These are phyloP conservation scores for Thunnus maccoyii DNA, from an alignment of 2,113 vertebrate genomes.

Conservation along the genomic window DNA sequence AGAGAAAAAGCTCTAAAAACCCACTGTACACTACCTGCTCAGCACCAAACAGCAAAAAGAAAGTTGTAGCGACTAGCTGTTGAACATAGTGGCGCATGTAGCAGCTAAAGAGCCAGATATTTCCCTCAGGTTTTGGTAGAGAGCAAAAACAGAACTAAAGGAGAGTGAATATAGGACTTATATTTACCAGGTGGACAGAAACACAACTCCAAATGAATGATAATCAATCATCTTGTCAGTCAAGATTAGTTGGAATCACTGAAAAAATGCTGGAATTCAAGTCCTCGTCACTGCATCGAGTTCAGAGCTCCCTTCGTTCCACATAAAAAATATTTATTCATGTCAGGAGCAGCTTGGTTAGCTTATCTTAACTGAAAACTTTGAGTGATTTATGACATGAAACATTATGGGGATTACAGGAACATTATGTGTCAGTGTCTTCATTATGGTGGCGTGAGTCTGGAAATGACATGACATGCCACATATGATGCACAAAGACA, in stretches of 20 bases:
- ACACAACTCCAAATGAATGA: too few relatives aligned
- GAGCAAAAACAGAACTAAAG: too few relatives aligned
- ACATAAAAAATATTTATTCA: conserved; percentile 20
- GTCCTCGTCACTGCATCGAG: conserved; percentile 14
- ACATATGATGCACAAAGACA: not conserved
- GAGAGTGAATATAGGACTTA: too few relatives aligned
- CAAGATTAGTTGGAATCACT: conserved; percentile 15
- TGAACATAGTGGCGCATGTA: too few relatives aligned
- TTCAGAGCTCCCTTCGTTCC: conserved; percentile 22
- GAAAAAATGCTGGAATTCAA: conserved; percentile 12
- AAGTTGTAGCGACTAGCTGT: too few relatives aligned
- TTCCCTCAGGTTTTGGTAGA: too few relatives aligned
- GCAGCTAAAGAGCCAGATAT: too few relatives aligned
- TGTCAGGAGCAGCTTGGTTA: conserved; percentile 23
- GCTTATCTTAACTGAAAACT: conserved; percentile 7
- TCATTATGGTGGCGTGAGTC: not conserved
- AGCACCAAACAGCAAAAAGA: too few relatives aligned
- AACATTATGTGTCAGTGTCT: not conserved
- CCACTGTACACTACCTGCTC: too few relatives aligned
- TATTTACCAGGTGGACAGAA: too few relatives aligned
- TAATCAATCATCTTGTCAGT: conserved; percentile 7
- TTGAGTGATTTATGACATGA: conserved; percentile 3
- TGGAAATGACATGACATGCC: not conserved
- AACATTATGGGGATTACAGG: not conserved
- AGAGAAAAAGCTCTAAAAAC: too few relatives aligned